Conservation (phyloP, 2,113 vertebrate species). For the Ivindomyrus marchei region DNA sequence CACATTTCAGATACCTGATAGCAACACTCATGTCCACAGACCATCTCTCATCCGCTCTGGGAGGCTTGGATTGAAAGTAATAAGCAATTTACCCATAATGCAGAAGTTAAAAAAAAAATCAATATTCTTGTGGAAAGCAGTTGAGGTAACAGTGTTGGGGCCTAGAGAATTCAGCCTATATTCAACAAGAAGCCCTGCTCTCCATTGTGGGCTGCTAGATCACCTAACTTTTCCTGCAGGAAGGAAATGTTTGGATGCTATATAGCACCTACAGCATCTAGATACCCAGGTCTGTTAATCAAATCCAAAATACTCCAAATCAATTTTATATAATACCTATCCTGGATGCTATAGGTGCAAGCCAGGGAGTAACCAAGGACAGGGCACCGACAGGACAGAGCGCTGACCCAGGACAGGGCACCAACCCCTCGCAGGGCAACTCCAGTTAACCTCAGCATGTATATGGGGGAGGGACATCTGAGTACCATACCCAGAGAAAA, state of each 20-base stretch:
- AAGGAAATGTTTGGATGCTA: neutral
- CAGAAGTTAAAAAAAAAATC: slow-evolving; percentile 47
- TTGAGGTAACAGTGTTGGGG: slow-evolving; percentile 48
- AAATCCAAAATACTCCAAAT: neutral
- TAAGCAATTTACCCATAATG: slow-evolving; percentile 63
- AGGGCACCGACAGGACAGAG: too few species aligned
- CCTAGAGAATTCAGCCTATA: neutral
- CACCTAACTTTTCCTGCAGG: neutral
- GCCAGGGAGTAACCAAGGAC: neutral
- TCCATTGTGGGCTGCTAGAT: neutral
- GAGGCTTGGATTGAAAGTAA: slow-evolving; percentile 58
- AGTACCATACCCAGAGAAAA: neutral
- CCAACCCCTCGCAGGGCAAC: neutral
- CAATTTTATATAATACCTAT: neutral
- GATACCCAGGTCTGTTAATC: neutral
- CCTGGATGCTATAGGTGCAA: neutral
- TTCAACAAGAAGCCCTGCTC: neutral
- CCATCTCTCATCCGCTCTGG: slow-evolving; percentile 39
- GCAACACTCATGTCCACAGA: slow-evolving; percentile 27
- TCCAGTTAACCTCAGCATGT: neutral
- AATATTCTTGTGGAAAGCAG: slow-evolving; percentile 45
- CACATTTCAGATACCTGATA: slow-evolving; percentile 23
- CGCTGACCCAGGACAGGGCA: too few species aligned
- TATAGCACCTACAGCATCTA: neutral
- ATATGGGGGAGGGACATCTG: neutral